phyloP scores from a whole-genome alignment of 1,140 invertebrate genomes.

The Tetramorium parvispinum region DNA sequence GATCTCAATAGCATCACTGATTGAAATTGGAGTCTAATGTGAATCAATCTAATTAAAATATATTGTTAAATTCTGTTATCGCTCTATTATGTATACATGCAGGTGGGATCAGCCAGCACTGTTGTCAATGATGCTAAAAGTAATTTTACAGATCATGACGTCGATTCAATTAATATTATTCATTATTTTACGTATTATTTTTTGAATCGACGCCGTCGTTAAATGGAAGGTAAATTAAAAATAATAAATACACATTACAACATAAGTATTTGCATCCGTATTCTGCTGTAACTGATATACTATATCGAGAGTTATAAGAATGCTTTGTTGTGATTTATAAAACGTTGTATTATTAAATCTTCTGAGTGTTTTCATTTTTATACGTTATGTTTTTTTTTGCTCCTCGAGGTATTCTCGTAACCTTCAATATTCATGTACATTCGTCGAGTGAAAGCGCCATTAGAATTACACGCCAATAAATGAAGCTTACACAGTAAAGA shows the following conservation, averaged over 20 bases:
- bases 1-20: conserved; percentile 45
- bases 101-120: background rate
- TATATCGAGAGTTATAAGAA: conserved; percentile 31
- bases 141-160: conserved; percentile 13
- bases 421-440: background rate
- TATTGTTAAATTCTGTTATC: background rate
- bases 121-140: conserved; percentile 23
- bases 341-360: conserved; percentile 35
- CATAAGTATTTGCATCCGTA: background rate
- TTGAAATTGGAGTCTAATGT: background rate
- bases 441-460: background rate
- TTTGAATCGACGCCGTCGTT: background rate
- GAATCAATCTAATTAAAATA: background rate
- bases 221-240: background rate
- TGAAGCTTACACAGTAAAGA: background rate
- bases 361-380: conserved; percentile 25
- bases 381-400: background rate
- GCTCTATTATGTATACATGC: background rate
- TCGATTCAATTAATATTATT: conserved; percentile 12
- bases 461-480: background rate
- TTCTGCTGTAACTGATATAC: background rate
- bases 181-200: background rate
- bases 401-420: background rate
- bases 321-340: conserved; percentile 47
- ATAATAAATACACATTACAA: conserved; percentile 8